Base-by-base conservation (phyloP, 2,113 vertebrate species). In the Pelecanus crispus region DNA sequence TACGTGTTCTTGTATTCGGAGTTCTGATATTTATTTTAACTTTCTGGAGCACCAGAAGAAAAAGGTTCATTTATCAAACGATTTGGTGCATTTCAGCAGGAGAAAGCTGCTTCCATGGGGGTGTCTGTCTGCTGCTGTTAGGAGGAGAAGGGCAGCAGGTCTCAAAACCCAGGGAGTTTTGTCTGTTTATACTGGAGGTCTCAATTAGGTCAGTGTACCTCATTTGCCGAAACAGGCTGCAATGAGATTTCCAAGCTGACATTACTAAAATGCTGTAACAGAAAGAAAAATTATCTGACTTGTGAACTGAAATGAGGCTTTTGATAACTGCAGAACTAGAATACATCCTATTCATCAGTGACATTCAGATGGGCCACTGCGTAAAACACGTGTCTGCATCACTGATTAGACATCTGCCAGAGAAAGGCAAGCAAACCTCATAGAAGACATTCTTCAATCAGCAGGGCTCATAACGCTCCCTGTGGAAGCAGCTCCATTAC, bases 241-340 rank as follows among this genome's bases (percentile, higher is more conserved):
- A 62, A 6, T 66, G 71, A 82, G 50, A 36, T 73, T 94, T 87
- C 78, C 53, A 91, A 88, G 74, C 38, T 75, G 71, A 90, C 78
- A 10, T 85, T 77, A 70, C 38, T 38, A 70, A 92, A 92, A 72
- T 9, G 11, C 13, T 49, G 44, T n/a, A 84, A 77, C 29, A 94
- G 80, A 72, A 94, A 87, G 81, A 89, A 92, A 86, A 97, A 81
- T 38, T 82, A 44, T 66, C 83, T 62, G 84, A 80, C 38, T 66
- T 40, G 32, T 45, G 62, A 95, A 85, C 45, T 71, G 73, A 96
- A 96, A 84, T 67, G 52, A 87, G 81, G 55, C n/a, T 96, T 94
- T 92, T 62, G 71, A 92, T 95, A 94, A 72, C 58, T 52, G 73
- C 42, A 91, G 45, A 86, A 90, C 58, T 32, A 66, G 86, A 96